Evolutionary conservation across 2,113 vertebrate species (phyloP), one percentile per base, ranked within the genome.

Genomic region (Hoplias malabaricus): DNA sequence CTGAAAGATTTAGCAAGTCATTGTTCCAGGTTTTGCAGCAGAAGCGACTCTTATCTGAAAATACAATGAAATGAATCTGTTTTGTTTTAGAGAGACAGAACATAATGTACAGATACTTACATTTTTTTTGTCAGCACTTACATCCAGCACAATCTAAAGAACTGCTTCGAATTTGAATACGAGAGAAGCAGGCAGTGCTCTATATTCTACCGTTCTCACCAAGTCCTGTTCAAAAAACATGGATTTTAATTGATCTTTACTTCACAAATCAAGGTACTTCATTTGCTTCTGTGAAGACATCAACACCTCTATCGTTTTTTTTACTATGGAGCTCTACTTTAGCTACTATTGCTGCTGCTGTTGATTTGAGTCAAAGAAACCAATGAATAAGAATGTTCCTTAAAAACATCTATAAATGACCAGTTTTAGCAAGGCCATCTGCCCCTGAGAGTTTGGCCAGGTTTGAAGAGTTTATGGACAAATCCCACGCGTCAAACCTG

Each of bases 391-490:
- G n/a, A 50, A 21, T 16, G 2, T 53, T 53, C 48, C 48, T 23
- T 53, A 6, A 21, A 53, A 53, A 4, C 42, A 7, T 12, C 42
- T 10, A 2, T 11, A 12, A 19, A 42, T 23, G 36, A 14, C 48
- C 34, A 31, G 3, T 43, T 8, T 4, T 34, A 73, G 66, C 75
- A 69, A 40, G 54, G 63, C 71, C 34, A 40, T 76, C 27, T 59
- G 53, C 38, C 12, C 27, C 57, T 33, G 59, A 23, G 59, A 74
- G 53, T 54, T 61, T 14, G 61, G 66, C 48, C 61, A 46, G 21
- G 75, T 80, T 84, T 78, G 38, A 80, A 72, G 74, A 42, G 74
- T 57, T 80, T 78, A 80, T 78, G 69, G 70, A 73, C 74, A 74
- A 86, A 63, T 75, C 59, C 31, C 36, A 65, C 74, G 54, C 46